These are phyloP conservation scores for Platyrinchus mystaceus DNA, from an alignment of 2,797 vertebrate genomes.

Conservation along the genomic window DNA sequence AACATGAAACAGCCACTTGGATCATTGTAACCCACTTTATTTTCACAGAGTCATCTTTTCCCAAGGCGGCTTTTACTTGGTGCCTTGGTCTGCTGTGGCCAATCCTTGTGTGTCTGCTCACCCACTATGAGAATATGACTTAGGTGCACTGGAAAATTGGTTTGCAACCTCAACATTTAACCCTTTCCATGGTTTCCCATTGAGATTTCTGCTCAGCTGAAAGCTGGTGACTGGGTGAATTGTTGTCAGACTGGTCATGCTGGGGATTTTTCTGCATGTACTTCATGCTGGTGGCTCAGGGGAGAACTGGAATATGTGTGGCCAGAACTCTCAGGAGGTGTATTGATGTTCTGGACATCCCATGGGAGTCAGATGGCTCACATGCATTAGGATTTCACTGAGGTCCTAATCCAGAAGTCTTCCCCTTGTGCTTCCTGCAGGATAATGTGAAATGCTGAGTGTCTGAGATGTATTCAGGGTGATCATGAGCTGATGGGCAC, in stretches of 20 bases:
- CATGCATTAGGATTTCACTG: neutral
- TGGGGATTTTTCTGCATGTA: neutral
- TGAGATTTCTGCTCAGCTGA: neutral
- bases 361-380: neutral
- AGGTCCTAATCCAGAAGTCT: neutral
- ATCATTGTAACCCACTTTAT: neutral
- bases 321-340: neutral
- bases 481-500: neutral
- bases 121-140: neutral
- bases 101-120: neutral
- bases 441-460: neutral
- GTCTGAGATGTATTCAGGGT: neutral
- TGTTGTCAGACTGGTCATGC: neutral
- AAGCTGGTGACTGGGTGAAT: accelerated
- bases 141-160: neutral
- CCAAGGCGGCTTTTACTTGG: neutral
- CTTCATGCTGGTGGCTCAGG: neutral
- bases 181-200: accelerated
- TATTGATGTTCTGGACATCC: neutral
- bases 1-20: neutral
- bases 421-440: neutral
- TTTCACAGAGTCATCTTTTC: neutral
- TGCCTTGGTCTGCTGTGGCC: neutral
- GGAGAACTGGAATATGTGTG: neutral
- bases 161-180: neutral